Evolutionary conservation across 2,888 invertebrate genomes (phyloP), one percentile per base, ranked within the genome.

Genomic region (Thecophora atra): DNA sequence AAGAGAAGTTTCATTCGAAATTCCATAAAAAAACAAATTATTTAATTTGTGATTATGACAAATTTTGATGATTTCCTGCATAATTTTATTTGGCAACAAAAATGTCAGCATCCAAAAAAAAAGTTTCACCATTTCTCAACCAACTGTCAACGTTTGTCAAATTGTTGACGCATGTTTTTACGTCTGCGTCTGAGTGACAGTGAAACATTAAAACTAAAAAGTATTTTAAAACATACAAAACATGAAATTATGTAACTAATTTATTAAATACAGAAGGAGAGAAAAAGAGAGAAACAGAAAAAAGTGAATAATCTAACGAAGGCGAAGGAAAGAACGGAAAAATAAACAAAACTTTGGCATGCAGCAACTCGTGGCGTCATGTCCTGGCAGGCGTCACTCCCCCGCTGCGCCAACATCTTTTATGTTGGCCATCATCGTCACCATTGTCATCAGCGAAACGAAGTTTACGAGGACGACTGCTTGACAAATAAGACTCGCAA

Each of bases 81-180:
- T 37, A 37, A 37, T 37, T 37, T 37, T 37, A n/a, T 37, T 37
- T 26, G 26, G 11, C 3, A 56, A 56, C 24, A 56, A 56, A n/a
- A 24, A 6, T 15, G 56, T 56, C 56, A 56, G 24, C 24, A 52
- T 19, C n/a, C n/a, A n/a, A n/a, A 37, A 37, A 26, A 15, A 63
- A 62, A 63, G 42, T 63, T 30, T 63, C 63, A 63, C 30, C 44
- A 63, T 63, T 63, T 63, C 30, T 19, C 63, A 37, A 30, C 19
- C 63, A 63, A 63, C 63, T 63, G 63, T 63, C 66, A 66, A 66
- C 66, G n/a, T 52, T 66, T 66, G 51, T 66, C 52, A 52, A 13
- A 47, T 11, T 24, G 47, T 51, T 37, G 37, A 37, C 6, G 37
- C 37, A 37, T 37, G 37, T 37, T 37, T 37, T 11, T 37, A 8